Evolutionary conservation across 2,888 invertebrate species (phyloP).

Genomic region (Candidula unifasciata): DNA sequence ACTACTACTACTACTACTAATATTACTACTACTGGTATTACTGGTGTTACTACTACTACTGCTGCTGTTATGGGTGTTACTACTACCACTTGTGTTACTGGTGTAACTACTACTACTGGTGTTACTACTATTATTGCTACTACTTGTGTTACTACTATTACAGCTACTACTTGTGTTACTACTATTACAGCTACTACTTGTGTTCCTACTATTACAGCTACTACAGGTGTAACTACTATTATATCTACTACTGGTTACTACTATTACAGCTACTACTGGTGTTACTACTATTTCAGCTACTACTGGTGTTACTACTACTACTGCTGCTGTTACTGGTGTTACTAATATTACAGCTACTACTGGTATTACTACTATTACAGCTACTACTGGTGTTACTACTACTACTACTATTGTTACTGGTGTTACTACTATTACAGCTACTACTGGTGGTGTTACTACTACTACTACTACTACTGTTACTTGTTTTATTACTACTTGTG

Average conservation of each 20-base stretch:
- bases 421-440: too few species aligned
- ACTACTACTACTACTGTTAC: too few species aligned
- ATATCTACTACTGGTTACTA: background rate
- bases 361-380: too few species aligned
- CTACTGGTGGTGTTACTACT: too few species aligned
- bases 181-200: background rate
- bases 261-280: too few species aligned
- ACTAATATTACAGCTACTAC: too few species aligned
- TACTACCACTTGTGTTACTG: conserved; percentile 3
- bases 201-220: background rate
- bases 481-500: too few species aligned
- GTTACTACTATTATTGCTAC: conserved; percentile 14
- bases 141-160: background rate
- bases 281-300: too few species aligned
- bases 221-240: background rate
- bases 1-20: background rate
- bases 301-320: too few species aligned
- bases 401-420: too few species aligned
- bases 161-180: background rate
- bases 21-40: background rate
- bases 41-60: conserved; percentile 2
- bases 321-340: too few species aligned
- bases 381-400: too few species aligned
- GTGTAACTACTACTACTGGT: background rate
- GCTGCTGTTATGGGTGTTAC: background rate